Evolutionary conservation across 2,888 invertebrate genomes (phyloP).

Genomic region (Eupeodes luniger): DNA sequence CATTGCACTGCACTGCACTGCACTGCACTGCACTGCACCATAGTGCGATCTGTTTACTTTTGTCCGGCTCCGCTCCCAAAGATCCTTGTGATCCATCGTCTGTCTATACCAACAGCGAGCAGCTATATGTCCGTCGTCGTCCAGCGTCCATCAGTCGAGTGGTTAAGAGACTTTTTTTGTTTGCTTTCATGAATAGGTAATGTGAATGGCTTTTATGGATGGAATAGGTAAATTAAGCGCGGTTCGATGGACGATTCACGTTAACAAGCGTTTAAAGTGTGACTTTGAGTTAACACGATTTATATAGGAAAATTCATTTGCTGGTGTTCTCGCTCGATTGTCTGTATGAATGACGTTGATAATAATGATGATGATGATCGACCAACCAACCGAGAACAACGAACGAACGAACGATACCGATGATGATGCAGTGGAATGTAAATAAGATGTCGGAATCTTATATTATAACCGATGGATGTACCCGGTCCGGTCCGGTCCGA

Average conservation of each 20-base stretch:
- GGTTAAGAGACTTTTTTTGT: conserved; percentile 71
- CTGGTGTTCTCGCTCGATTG: conserved; percentile 9
- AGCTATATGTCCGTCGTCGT: not conserved
- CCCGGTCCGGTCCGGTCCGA: not conserved
- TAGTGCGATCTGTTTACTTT: conserved; percentile 54
- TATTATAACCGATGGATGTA: conserved; percentile 57
- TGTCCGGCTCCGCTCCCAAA: conserved; percentile 13
- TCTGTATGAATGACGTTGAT: conserved; percentile 14
- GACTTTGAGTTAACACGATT: conserved; percentile 76
- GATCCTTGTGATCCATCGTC: conserved; percentile 69
- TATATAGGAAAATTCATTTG: conserved; percentile 48
- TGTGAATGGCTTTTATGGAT: conserved; percentile 76
- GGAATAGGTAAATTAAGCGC: conserved; percentile 76
- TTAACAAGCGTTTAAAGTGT: conserved; percentile 77
- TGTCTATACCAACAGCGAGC: conserved; percentile 20
- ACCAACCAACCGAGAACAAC: not conserved
- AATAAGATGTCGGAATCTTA: conserved; percentile 71
- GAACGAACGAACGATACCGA: conserved; percentile 5
- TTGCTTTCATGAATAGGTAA: conserved; percentile 76
- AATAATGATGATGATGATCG: conserved; percentile 31
- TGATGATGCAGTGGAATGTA: conserved; percentile 69
- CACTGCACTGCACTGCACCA: not conserved
- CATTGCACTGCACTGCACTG: conserved; percentile 8
- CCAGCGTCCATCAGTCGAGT: conserved; percentile 50
- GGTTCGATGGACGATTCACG: conserved; percentile 77